These are phyloP conservation scores for Setipinna tenuifilis DNA, from an alignment of 2,797 vertebrate species.

Conservation along the genomic window DNA sequence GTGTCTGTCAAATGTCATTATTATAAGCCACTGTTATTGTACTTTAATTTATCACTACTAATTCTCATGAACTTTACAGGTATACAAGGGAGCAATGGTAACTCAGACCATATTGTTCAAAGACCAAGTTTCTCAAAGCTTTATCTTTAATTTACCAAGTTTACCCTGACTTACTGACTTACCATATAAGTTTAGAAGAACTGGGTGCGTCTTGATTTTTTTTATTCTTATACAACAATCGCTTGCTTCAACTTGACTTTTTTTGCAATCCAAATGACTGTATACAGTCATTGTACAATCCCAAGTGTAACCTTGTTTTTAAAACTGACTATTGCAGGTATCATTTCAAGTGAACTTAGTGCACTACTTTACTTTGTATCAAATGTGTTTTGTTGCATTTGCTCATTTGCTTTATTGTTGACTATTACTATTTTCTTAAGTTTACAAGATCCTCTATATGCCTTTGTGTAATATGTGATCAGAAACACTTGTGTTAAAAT, in stretches of 20 bases:
- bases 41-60: background rate
- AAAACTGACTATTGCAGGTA: background rate
- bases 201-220: background rate
- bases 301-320: background rate
- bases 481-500: background rate
- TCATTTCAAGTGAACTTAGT: conserved; percentile 13
- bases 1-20: conserved; percentile 5
- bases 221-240: background rate
- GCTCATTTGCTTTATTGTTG: background rate
- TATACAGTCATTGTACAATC: too few relatives aligned
- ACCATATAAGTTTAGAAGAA: background rate
- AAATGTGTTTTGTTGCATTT: background rate
- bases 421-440: background rate
- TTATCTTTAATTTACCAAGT: background rate
- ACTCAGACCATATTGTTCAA: background rate
- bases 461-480: background rate
- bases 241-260: background rate
- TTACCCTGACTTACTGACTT: background rate
- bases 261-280: background rate
- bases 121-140: background rate
- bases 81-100: background rate
- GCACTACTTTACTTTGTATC: background rate
- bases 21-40: background rate
- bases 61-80: background rate
- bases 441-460: background rate